Conservation (phyloP, 2,888 invertebrate genomes). For the Coelogynopora nodosa region DNA sequence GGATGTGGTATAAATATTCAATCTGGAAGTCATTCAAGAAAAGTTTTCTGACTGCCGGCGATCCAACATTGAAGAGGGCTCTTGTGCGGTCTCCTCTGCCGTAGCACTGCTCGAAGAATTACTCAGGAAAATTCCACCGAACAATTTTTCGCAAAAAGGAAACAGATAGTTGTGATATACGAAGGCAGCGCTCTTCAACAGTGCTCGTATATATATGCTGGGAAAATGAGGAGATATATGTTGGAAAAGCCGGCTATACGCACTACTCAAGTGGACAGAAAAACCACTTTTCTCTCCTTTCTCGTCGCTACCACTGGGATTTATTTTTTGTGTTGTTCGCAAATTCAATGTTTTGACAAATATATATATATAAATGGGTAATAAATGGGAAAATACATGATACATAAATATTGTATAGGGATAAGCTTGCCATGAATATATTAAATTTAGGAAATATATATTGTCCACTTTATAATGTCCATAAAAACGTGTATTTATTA, state of each 20-base stretch:
- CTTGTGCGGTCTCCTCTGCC: background rate
- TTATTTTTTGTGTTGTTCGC: background rate
- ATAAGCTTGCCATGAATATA: too few species aligned
- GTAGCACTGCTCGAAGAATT: background rate
- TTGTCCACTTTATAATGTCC: too few species aligned
- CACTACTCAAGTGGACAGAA: background rate
- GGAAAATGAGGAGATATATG: background rate
- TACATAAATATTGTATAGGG: too few species aligned
- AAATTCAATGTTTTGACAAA: too few species aligned
- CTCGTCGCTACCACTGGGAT: background rate
- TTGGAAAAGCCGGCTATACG: background rate
- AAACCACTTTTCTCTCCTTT: background rate
- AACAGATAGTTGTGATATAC: background rate
- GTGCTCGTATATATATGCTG: background rate
- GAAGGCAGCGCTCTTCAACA: background rate
- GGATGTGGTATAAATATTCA: background rate
- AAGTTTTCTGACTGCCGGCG: background rate
- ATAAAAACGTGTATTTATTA: too few species aligned
- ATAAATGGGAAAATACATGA: too few species aligned
- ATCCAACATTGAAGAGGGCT: background rate
- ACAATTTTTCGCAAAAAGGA: background rate
- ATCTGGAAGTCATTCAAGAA: background rate
- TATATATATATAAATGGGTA: too few species aligned
- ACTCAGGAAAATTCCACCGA: background rate
- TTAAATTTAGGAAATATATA: too few species aligned